Evolutionary conservation across 2,797 vertebrate species (phyloP).

Genomic region (Zalophus californianus): DNA sequence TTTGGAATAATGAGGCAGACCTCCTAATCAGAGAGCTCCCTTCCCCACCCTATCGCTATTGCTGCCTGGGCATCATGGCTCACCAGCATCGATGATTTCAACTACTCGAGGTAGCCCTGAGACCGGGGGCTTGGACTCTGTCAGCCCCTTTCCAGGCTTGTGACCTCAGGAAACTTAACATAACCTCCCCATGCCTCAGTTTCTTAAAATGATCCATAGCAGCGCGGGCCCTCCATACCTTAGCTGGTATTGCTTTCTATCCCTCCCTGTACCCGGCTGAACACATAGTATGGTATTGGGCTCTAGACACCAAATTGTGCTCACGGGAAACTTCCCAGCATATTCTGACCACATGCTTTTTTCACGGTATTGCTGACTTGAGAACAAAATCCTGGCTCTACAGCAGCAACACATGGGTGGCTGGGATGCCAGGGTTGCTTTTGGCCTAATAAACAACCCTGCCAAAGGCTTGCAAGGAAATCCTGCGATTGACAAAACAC

Average conservation of each 20-base stretch:
- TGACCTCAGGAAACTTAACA: neutral
- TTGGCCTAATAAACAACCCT: neutral
- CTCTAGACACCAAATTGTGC: neutral
- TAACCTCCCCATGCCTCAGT: neutral
- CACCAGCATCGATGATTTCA: neutral
- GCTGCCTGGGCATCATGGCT: neutral
- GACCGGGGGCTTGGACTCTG: neutral
- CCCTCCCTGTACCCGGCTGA: rapidly evolving
- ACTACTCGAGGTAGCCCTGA: neutral
- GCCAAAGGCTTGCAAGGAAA: neutral
- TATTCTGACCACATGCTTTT: neutral
- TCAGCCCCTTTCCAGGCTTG: neutral
- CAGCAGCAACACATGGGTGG: too few species aligned
- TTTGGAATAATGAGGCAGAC: neutral
- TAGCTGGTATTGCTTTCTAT: neutral
- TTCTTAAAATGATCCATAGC: neutral
- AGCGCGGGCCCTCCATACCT: too few species aligned
- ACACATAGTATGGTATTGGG: rapidly evolving
- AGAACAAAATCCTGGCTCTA: neutral
- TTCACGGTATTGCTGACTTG: neutral
- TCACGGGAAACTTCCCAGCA: neutral
- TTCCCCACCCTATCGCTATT: too few species aligned
- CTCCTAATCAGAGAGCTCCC: neutral
- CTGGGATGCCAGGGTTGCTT: neutral
- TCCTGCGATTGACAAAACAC: neutral